Evolutionary conservation across 2,113 vertebrate genomes (phyloP).

Genomic region (Cebus imitator): DNA sequence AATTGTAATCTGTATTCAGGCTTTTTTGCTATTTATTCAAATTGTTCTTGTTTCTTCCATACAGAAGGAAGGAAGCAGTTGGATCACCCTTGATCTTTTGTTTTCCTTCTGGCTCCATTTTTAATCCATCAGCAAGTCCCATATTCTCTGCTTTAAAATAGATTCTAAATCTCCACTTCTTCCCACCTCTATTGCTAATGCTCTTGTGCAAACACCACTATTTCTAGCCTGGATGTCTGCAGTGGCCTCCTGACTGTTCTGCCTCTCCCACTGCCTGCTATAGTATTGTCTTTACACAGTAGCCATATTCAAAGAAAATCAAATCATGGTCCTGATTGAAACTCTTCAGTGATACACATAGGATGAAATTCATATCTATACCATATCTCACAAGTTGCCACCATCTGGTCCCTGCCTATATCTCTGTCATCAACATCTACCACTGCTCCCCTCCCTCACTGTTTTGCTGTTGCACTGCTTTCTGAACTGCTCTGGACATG

Average conservation of each 20-base stretch:
- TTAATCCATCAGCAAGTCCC: not conserved
- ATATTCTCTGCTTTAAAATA: not conserved
- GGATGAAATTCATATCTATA: not conserved
- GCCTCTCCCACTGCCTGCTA: accelerated
- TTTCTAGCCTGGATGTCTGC: not conserved
- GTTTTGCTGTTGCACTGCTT: not conserved
- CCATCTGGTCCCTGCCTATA: not conserved
- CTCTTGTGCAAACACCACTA: not conserved
- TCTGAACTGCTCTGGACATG: not conserved
- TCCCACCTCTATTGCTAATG: no score
- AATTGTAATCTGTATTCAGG: not conserved
- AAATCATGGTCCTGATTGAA: not conserved
- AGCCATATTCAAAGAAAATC: not conserved
- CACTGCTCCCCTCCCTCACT: not conserved
- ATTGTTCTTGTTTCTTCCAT: not conserved
- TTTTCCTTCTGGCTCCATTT: not conserved
- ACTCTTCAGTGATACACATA: not conserved
- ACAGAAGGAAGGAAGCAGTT: not conserved
- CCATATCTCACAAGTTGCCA: not conserved
- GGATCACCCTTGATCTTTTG: not conserved
- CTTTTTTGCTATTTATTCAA: not conserved
- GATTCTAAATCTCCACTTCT: not conserved
- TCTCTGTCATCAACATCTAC: not conserved
- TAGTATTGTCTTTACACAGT: not conserved
- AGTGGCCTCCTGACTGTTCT: not conserved